phyloP scores from a whole-genome alignment of 2,888 invertebrate genomes.

The Megastigmus dorsalis region DNA sequence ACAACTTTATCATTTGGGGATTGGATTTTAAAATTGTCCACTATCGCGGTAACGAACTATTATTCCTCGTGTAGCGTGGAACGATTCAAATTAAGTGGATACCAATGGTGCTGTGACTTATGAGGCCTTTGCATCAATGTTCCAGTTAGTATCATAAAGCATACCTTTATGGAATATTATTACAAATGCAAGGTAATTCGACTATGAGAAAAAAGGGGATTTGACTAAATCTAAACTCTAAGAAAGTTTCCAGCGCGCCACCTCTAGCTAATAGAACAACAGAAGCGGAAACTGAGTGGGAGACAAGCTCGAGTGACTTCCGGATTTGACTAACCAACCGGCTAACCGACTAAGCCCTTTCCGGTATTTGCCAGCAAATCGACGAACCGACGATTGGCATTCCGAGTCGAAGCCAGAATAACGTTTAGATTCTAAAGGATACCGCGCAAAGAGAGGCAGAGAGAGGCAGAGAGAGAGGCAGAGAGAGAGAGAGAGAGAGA shows the following conservation, averaged over 20 bases:
- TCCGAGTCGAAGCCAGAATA: slow-evolving; percentile 51
- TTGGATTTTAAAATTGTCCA: too few relatives aligned
- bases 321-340: slow-evolving; percentile 59
- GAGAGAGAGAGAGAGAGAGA: background rate
- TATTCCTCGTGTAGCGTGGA: too few relatives aligned
- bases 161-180: too few relatives aligned
- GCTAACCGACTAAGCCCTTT: slow-evolving; percentile 53
- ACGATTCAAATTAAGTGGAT: too few relatives aligned
- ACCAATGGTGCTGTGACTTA: too few relatives aligned
- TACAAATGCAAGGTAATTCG: too few relatives aligned
- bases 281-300: slow-evolving; percentile 34
- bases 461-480: background rate
- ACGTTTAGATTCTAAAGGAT: slow-evolving; percentile 54
- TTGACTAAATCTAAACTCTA: too few relatives aligned
- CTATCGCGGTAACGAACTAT: too few relatives aligned
- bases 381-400: slow-evolving; percentile 57
- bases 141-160: too few relatives aligned
- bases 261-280: slow-evolving; percentile 23
- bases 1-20: slow-evolving; percentile 1
- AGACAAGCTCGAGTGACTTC: slow-evolving; percentile 51
- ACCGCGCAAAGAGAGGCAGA: background rate
- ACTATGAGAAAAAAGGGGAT: too few relatives aligned
- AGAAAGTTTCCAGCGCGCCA: background rate
- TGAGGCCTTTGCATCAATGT: too few relatives aligned
- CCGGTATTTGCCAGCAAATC: slow-evolving; percentile 56